Evolutionary conservation across 2,888 invertebrate genomes (phyloP).

Genomic region (Coelinius sp.): DNA sequence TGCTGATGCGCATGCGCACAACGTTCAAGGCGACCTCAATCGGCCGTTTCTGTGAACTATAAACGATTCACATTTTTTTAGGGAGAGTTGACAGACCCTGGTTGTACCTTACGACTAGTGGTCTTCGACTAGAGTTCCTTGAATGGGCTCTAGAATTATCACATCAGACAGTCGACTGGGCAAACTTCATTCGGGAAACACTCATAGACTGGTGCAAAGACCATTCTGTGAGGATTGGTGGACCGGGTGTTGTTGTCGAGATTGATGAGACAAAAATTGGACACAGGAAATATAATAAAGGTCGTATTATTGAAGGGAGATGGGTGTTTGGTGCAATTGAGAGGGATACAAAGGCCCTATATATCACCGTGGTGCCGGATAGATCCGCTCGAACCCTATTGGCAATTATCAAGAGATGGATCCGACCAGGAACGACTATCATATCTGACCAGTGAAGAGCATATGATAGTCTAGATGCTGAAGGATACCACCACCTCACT

Average conservation of each 20-base stretch:
- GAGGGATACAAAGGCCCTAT: conserved; percentile 19
- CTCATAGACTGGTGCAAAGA: background rate
- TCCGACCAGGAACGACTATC: conserved; percentile 49
- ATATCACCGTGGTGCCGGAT: conserved; percentile 34
- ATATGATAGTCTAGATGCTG: conserved; percentile 46
- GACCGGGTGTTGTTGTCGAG: background rate
- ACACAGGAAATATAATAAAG: conserved; percentile 36
- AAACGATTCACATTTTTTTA: no score
- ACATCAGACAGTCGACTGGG: background rate
- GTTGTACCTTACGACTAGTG: no score
- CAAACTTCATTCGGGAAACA: background rate
- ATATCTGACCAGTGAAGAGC: conserved; percentile 51
- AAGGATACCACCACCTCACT: conserved; percentile 44
- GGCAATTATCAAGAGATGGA: conserved; percentile 41
- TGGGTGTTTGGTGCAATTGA: conserved; percentile 43
- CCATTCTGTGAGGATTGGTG: background rate
- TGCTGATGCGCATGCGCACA: no score
- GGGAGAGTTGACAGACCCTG: no score
- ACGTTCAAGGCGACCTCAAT: no score
- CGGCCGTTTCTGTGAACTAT: no score
- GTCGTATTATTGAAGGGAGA: conserved; percentile 33
- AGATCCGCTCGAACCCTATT: conserved; percentile 34
- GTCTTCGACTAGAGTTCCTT: no score
- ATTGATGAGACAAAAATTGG: conserved; percentile 39
- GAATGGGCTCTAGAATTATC: no score